Conservation (phyloP, 2,888 invertebrate species). For the Synanthedon myopaeformis region DNA sequence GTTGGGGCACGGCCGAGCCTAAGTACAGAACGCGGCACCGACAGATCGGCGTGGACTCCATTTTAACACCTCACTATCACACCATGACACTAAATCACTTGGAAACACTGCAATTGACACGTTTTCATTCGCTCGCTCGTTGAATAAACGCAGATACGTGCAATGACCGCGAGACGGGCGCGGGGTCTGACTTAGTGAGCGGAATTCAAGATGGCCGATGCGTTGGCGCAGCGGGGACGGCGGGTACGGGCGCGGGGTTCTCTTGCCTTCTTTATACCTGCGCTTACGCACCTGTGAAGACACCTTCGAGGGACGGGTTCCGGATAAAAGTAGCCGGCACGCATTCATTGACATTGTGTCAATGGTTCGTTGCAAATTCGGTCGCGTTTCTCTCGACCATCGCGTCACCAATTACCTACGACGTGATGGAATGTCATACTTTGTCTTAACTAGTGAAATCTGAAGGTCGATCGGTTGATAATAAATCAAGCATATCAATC, state of each 20-base stretch:
- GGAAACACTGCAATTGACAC: conserved; percentile 31
- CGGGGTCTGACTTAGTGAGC: conserved; percentile 55
- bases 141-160: conserved; percentile 26
- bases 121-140: conserved; percentile 11
- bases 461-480: conserved; percentile 48
- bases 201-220: conserved; percentile 65
- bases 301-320: conserved; percentile 23
- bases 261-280: conserved; percentile 27
- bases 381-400: conserved; percentile 52
- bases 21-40: conserved; percentile 96
- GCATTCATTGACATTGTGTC: conserved; percentile 67
- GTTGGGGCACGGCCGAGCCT: conserved; percentile 95
- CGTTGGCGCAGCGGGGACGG: conserved; percentile 12
- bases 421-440: conserved; percentile 59
- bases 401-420: conserved; percentile 27
- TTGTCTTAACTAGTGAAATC: conserved; percentile 50
- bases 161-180: conserved; percentile 55
- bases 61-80: conserved; percentile 61
- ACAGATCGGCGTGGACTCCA: conserved; percentile 93
- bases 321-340: conserved; percentile 24
- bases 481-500: conserved; percentile 15
- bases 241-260: conserved; percentile 12
- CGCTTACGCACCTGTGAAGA: conserved; percentile 61
- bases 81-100: conserved; percentile 55
- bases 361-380: conserved; percentile 61